Conservation (phyloP, 2,797 vertebrate species). For the Enteromius thamalakanensis region DNA sequence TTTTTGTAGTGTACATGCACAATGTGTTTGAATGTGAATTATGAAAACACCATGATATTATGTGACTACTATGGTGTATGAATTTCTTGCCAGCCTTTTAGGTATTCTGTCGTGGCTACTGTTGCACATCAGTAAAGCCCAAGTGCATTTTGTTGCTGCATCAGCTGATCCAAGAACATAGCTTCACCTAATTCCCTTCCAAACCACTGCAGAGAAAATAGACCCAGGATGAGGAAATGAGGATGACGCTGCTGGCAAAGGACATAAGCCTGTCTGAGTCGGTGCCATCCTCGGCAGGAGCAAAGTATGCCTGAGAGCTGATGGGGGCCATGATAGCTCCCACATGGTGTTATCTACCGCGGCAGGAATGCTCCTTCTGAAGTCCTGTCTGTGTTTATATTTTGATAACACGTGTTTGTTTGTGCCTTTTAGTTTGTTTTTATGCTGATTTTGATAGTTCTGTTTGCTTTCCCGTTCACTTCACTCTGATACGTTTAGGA, state of each 20-base stretch:
- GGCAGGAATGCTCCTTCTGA: conserved; percentile 63
- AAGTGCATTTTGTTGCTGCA: conserved; percentile 1
- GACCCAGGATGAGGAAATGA: conserved; percentile 24
- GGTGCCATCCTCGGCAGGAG: conserved; percentile 25
- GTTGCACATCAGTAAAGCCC: background rate
- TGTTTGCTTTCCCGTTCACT: conserved; percentile 42
- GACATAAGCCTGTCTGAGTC: conserved; percentile 25
- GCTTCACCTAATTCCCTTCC: conserved; percentile 8
- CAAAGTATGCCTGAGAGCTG: conserved; percentile 27
- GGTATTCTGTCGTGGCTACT: background rate
- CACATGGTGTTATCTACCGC: conserved; percentile 65
- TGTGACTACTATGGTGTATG: background rate
- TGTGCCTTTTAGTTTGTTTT: conserved; percentile 51
- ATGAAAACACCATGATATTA: background rate
- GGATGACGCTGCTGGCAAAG: background rate
- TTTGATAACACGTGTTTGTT: conserved; percentile 59
- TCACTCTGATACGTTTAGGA: conserved; percentile 34
- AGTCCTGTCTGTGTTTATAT: conserved; percentile 56
- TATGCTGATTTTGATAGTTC: conserved; percentile 35
- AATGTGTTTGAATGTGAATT: background rate
- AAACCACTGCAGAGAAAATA: conserved; percentile 23
- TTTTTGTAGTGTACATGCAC: background rate
- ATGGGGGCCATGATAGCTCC: conserved; percentile 62
- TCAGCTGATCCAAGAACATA: conserved; percentile 19
- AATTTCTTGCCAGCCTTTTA: background rate